A percentile compares a stretch with the other conserved stretches of the same genome.
Evolutionary conservation across 2,797 vertebrate species (phyloP).

Genomic region (Melanogrammus aeglefinus): DNA sequence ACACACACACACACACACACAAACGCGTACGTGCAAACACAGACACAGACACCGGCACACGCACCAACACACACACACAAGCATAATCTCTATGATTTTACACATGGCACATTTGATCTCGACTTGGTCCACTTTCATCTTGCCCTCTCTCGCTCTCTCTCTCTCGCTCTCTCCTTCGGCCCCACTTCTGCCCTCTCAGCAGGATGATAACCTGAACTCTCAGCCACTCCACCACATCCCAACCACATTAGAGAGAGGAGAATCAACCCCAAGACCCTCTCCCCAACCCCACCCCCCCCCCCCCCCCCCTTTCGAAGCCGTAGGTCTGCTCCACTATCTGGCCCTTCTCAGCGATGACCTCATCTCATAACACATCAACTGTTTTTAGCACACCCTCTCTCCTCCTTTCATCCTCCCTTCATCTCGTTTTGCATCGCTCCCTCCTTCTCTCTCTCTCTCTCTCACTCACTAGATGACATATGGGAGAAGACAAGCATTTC

Average conservation of each 20-base stretch:
- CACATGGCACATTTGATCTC: no score
- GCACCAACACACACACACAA: not conserved
- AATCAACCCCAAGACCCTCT: no score
- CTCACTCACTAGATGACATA: no score
- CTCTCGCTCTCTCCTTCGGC: slow-evolving; percentile 40
- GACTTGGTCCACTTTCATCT: slow-evolving; percentile 10
- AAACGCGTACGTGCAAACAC: no score
- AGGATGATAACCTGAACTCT: slow-evolving; percentile 65
- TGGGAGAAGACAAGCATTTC: no score
- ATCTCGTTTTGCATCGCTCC: not conserved
- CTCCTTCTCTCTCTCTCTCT: no score
- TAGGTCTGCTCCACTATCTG: slow-evolving; percentile 29
- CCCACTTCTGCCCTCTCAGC: slow-evolving; percentile 65
- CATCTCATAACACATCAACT: slow-evolving; percentile 20
- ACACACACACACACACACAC: not conserved
- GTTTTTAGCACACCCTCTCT: not conserved
- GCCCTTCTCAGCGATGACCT: slow-evolving; percentile 34
- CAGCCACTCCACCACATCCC: slow-evolving; percentile 57
- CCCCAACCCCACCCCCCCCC: not conserved
- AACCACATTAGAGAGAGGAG: slow-evolving; percentile 33
- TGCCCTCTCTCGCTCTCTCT: slow-evolving; percentile 31
- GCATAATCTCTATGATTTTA: not conserved
- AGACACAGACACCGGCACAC: no score
- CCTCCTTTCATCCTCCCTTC: not conserved
- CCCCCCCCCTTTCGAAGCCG: slow-evolving; percentile 23